Base-by-base conservation (phyloP, 2,113 vertebrate genomes). In the Lipotes vexillifer region DNA sequence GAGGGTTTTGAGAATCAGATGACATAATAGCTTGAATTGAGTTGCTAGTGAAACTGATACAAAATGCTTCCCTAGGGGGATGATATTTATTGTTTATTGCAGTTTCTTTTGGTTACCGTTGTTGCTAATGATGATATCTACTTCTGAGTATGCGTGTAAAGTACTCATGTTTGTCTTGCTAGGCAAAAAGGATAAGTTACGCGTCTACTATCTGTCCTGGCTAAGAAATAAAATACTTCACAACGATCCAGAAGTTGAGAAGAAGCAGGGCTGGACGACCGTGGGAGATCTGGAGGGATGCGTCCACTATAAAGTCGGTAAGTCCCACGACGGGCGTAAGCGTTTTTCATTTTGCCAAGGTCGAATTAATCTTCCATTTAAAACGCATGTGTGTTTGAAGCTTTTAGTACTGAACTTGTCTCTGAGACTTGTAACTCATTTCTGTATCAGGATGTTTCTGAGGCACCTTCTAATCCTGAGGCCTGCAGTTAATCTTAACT, bases 141-240 rank as follows among this genome's bases (percentile, higher is more conserved):
- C 15, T 86, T 94, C 74, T 88, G 46, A 69, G 57, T 63, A 63
- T 52, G 9, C 4, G 1, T 69, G 10, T 93, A 68, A 97, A 98
- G 93, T 63, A 29, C 80, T 97, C 90, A 17, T 21, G 4, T 97
- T 98, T 96, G 92, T 97, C 77, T 97, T 98, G 0, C 44, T 96
- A 99, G 99, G 99, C 96, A 99, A 99, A 98, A 99, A 99, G 98
- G 99, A 99, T 98, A 99, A 99, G 97, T 98, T 99, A 93, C 99
- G 99, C 78, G 99, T 99, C 36, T 99, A 99, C 98, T 99, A 99
- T 98, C 98, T 99, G 97, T 99, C 99, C n/a, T 99, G 99, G 99
- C 98, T 99, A 98, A 99, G 99, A 98, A 99, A 99, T 98, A 99
- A 99, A 99, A 99, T 99, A 96, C 99, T 99, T 84, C 99, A 99